Evolutionary conservation across 2,888 invertebrate species (phyloP).

Genomic region (Orthosia cruda): DNA sequence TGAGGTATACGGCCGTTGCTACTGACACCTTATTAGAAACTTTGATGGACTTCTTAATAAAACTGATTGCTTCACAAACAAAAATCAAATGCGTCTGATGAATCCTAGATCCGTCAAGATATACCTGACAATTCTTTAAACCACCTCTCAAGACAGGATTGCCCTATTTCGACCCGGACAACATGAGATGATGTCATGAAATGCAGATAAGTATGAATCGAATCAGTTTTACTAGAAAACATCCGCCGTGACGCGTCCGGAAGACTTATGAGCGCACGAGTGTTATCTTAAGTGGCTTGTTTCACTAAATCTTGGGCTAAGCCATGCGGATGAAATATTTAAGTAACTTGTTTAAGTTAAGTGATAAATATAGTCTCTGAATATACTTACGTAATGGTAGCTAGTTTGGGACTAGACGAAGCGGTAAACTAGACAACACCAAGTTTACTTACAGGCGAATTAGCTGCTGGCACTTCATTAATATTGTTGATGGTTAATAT

Average conservation of each 20-base stretch:
- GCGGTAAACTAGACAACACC: not conserved
- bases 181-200: slow-evolving; percentile 60
- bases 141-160: slow-evolving; percentile 31
- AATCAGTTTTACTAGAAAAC: slow-evolving; percentile 65
- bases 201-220: slow-evolving; percentile 61
- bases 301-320: slow-evolving; percentile 58
- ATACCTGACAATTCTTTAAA: slow-evolving; percentile 42
- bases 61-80: slow-evolving; percentile 3
- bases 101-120: slow-evolving; percentile 24
- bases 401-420: slow-evolving; percentile 17
- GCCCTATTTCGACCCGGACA: slow-evolving; percentile 47
- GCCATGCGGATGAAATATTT: slow-evolving; percentile 63
- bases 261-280: slow-evolving; percentile 52
- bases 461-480: not conserved
- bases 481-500: not conserved
- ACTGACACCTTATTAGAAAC: not conserved
- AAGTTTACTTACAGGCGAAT: not conserved
- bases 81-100: not conserved
- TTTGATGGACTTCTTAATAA: not conserved
- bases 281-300: slow-evolving; percentile 65
- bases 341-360: slow-evolving; percentile 56
- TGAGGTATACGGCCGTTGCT: not conserved
- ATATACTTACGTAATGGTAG: slow-evolving; percentile 17
- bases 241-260: slow-evolving; percentile 64
- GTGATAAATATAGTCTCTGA: slow-evolving; percentile 54